Evolutionary conservation across 2,113 vertebrate genomes (phyloP), one percentile per base, ranked within the genome.

Genomic region (Gallinago paraguaiae): DNA sequence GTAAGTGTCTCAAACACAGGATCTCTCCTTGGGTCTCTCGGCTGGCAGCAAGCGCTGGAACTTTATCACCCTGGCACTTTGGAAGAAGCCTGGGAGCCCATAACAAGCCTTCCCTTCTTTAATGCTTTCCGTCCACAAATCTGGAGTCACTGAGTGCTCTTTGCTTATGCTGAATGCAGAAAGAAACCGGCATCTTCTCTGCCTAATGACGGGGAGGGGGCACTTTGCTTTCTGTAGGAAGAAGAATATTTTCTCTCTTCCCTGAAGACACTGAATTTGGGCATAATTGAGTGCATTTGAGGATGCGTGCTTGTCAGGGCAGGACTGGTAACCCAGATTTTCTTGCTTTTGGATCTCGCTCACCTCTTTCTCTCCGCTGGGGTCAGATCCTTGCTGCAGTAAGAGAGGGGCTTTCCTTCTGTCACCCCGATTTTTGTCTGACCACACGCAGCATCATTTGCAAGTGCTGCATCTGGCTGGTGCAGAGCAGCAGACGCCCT

Each of bases 1-100:
- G 99, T 99, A 98, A 99, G 99, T 99, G 98, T 97, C 95, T 96
- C 77, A 79, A 96, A 87, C 10, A n/a, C 91, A 90, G 96, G 96
- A 94, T 81, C 95, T 88, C 95, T 93, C 77, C 89, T 93, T 57
- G 22, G 68, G 48, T 60, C 59, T 80, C 71, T 46, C 37, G 16
- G 67, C 96, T 85, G 81, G 43, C 91, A 48, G 72, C 0, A 0
- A 82, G 65, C 4, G 0, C 60, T 83, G 79, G 71, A 74, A 54
- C 81, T 91, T 82, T 61, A 30, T 70, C 80, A 35, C 37, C 51
- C 51, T 61, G 72, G 46, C n/a, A 4, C 56, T 90, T 81, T 18
- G 0, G 0, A 43, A 90, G 69, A 75, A 59, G 67, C 59, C 56
- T 56, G 70, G 67, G 50, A 82, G 72, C 67, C 64, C 7, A 0